Percentiles rank a stretch among this genome's conserved stretches.
Conservation (phyloP, 2,888 invertebrate species). For the Scrobipalpa atriplicella region DNA sequence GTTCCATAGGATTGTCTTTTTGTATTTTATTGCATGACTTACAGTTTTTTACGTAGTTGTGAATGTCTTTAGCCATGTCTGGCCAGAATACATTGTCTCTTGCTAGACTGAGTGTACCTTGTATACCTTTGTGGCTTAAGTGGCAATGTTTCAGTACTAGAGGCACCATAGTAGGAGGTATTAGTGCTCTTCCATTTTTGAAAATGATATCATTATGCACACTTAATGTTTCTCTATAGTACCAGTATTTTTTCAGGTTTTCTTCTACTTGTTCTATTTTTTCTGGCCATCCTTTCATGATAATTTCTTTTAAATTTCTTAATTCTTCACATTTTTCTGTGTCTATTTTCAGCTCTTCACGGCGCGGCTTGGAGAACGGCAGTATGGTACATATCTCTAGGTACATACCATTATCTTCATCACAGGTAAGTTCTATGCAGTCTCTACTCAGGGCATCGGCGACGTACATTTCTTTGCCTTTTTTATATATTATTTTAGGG, state of each 20-base stretch:
- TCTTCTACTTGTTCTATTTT: conserved; percentile 21
- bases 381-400: conserved; percentile 20
- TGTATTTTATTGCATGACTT: conserved; percentile 19
- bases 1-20: conserved; percentile 28
- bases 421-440: conserved; percentile 6
- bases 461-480: conserved; percentile 45
- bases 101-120: conserved; percentile 21
- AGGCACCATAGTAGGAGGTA: conserved; percentile 24
- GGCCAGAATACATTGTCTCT: conserved; percentile 25
- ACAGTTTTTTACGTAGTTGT: conserved; percentile 16
- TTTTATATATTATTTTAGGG: conserved; percentile 39
- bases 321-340: conserved; percentile 20
- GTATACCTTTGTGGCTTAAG: conserved; percentile 23
- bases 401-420: background rate
- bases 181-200: conserved; percentile 27
- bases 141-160: conserved; percentile 19
- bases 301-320: conserved; percentile 12
- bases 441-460: conserved; percentile 43
- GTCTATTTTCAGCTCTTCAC: conserved; percentile 19
- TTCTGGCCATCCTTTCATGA: conserved; percentile 29
- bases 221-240: conserved; percentile 30
- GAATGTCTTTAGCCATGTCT: conserved; percentile 17
- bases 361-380: conserved; percentile 14
- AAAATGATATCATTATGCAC: conserved; percentile 24
- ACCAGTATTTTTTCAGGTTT: conserved; percentile 30